Percentiles rank a stretch among this genome's conserved stretches.
These are phyloP conservation scores for Perizoma affinitatum DNA, from an alignment of 2,888 invertebrate genomes.

Conservation along the genomic window DNA sequence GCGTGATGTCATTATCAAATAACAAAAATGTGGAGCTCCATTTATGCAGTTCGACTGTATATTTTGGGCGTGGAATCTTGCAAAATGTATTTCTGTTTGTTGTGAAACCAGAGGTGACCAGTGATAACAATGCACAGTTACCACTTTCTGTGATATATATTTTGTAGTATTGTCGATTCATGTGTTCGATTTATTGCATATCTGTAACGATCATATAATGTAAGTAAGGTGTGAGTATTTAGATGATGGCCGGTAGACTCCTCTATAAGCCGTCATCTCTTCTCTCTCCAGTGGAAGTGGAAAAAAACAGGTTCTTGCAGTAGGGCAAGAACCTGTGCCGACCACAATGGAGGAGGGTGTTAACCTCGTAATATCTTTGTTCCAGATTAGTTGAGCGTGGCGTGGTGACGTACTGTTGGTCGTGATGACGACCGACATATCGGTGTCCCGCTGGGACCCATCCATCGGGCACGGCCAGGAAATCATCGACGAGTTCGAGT, in stretches of 20 bases:
- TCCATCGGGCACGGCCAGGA: constrained; percentile 94
- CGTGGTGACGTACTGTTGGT: constrained; percentile 73
- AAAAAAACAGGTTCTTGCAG: too few relatives aligned
- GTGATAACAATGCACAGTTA: neutral
- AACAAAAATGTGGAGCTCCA: constrained; percentile 51
- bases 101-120: constrained; percentile 12
- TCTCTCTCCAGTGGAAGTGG: too few relatives aligned
- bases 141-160: neutral
- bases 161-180: constrained; percentile 1
- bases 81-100: constrained; percentile 25
- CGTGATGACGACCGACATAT: constrained; percentile 98
- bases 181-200: neutral
- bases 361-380: constrained; percentile 36
- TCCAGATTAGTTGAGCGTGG: constrained; percentile 75
- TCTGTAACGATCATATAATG: too few relatives aligned
- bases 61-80: constrained; percentile 38
- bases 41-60: constrained; percentile 43
- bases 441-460: constrained; percentile 98
- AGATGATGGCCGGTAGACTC: too few relatives aligned
- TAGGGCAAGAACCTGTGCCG: neutral
- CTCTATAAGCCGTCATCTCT: too few relatives aligned
- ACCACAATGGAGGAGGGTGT: neutral
- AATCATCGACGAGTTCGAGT: constrained; percentile 98
- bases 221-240: too few relatives aligned
- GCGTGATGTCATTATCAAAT: constrained; percentile 63